A percentile compares a stretch with the other conserved stretches of the same genome.
Evolutionary conservation across 2,888 invertebrate species (phyloP).

Genomic region (Archips xylosteana): DNA sequence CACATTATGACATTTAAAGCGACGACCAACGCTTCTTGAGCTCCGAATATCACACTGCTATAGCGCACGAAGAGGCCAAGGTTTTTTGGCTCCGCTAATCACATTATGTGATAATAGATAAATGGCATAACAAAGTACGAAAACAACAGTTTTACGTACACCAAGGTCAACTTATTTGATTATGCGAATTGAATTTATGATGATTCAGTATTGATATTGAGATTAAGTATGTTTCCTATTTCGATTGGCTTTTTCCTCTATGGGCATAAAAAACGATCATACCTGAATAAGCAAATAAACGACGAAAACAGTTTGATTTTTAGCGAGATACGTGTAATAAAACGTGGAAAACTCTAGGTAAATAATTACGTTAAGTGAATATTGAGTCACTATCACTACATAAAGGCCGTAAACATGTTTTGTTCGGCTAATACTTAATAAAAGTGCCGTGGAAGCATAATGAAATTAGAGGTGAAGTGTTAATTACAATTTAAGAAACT

Average conservation of each 20-base stretch:
- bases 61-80: not conserved
- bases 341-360: slow-evolving; percentile 4
- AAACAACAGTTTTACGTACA: slow-evolving; percentile 28
- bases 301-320: not conserved
- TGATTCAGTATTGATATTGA: slow-evolving; percentile 9
- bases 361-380: slow-evolving; percentile 6
- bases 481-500: not conserved
- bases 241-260: not conserved
- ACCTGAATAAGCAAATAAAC: not conserved
- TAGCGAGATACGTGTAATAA: not conserved
- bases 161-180: slow-evolving; percentile 20
- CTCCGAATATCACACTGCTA: not conserved
- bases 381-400: not conserved
- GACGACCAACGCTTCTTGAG: slow-evolving; percentile 1
- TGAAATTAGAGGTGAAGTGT: not conserved
- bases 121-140: slow-evolving; percentile 17
- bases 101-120: slow-evolving; percentile 38
- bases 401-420: slow-evolving; percentile 5
- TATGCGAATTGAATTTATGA: slow-evolving; percentile 12
- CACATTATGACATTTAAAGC: slow-evolving; percentile 30
- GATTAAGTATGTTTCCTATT: not conserved
- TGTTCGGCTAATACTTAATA: not conserved
- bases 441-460: slow-evolving; percentile 3
- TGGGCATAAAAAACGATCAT: not conserved
- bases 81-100: slow-evolving; percentile 28